Percentiles rank a stretch among this genome's conserved stretches.
phyloP scores from a whole-genome alignment of 2,888 invertebrate species.

The Troilus luridus region DNA sequence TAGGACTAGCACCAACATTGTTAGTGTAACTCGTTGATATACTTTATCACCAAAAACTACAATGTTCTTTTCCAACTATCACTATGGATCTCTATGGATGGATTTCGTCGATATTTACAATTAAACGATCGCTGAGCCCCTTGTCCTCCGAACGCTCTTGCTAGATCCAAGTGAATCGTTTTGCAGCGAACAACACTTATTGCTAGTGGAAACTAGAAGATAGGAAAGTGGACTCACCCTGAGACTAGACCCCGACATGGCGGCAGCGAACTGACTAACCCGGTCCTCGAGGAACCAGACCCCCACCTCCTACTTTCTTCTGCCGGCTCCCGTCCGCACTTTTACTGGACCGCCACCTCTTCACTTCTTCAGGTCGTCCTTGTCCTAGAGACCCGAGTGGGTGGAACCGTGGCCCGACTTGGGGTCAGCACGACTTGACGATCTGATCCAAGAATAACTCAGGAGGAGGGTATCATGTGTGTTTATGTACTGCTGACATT shows the following conservation, averaged over 20 bases:
- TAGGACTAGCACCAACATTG: too few species aligned
- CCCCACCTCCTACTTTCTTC: slow-evolving; percentile 44
- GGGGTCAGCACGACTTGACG: background rate
- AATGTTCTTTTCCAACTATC: background rate
- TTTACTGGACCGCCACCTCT: slow-evolving; percentile 42
- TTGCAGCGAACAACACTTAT: background rate
- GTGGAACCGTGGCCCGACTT: background rate
- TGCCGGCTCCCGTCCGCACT: slow-evolving; percentile 33
- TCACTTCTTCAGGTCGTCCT: slow-evolving; percentile 1
- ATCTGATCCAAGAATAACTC: background rate
- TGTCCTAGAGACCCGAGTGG: slow-evolving; percentile 5
- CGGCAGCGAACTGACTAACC: slow-evolving; percentile 39
- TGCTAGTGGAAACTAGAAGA: background rate
- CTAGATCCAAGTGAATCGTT: background rate
- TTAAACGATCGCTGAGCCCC: background rate
- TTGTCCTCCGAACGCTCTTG: background rate
- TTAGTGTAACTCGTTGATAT: background rate
- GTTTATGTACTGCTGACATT: too few species aligned
- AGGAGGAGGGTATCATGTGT: too few species aligned
- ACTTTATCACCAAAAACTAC: background rate
- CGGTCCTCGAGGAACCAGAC: background rate
- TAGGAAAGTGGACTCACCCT: slow-evolving; percentile 47
- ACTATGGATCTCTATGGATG: background rate
- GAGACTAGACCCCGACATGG: slow-evolving; percentile 41
- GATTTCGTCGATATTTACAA: background rate